Evolutionary conservation across 2,797 vertebrate species (phyloP).

Genomic region (Poeciliopsis turneri): DNA sequence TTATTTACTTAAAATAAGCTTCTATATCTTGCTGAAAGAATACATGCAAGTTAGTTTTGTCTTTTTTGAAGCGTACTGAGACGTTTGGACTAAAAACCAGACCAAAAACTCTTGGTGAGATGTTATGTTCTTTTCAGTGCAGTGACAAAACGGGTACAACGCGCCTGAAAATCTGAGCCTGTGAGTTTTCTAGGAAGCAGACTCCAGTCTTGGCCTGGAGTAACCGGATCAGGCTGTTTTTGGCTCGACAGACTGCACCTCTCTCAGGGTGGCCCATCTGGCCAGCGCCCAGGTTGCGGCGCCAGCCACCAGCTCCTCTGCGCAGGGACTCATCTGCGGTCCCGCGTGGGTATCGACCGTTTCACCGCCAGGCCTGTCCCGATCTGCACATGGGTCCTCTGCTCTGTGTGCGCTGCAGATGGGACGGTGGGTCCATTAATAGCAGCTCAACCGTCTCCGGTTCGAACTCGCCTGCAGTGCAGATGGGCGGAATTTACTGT

Average conservation of each 20-base stretch:
- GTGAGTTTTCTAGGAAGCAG: conserved; percentile 51
- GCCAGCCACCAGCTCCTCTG: conserved; percentile 65
- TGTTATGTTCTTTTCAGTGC: too few relatives aligned
- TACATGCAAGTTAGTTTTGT: too few relatives aligned
- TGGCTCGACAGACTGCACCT: conserved; percentile 61
- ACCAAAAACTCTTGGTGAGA: too few relatives aligned
- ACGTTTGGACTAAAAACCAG: too few relatives aligned
- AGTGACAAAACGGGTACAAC: conserved; percentile 42
- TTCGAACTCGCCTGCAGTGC: conserved; percentile 18
- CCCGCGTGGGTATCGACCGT: conserved; percentile 68
- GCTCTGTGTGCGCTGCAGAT: conserved; percentile 55
- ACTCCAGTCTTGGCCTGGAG: conserved; percentile 46
- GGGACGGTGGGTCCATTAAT: background rate
- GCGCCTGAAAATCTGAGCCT: conserved; percentile 44
- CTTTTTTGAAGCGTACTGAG: too few relatives aligned
- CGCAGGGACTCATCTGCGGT: conserved; percentile 73
- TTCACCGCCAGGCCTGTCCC: conserved; percentile 49
- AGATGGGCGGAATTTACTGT: conserved; percentile 19
- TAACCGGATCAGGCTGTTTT: conserved; percentile 74
- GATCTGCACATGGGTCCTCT: conserved; percentile 51
- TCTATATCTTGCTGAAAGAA: too few relatives aligned
- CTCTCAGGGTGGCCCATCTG: conserved; percentile 79
- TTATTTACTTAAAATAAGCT: too few relatives aligned
- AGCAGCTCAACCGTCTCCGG: background rate
- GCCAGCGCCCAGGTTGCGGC: conserved; percentile 53